These are phyloP conservation scores for Trichonephila clavata DNA, from an alignment of 1,140 invertebrate species.

Conservation along the genomic window DNA sequence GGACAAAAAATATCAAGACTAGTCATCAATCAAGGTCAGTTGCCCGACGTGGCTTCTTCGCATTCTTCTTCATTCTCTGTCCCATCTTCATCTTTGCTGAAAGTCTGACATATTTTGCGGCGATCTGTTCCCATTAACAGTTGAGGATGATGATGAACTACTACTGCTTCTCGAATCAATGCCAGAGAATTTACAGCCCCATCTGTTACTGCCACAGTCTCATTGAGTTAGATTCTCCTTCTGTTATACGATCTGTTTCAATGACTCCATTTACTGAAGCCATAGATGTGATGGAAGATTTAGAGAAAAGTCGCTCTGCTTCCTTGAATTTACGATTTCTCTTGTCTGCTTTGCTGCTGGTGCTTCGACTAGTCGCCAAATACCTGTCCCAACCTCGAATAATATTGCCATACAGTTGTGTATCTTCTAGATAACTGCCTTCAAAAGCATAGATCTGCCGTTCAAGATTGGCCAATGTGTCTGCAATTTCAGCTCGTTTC, in stretches of 20 bases:
- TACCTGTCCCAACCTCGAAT: constrained; percentile 99
- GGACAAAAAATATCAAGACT: not conserved
- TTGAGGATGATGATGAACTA: constrained; percentile 59
- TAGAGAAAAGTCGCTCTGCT: constrained; percentile 97
- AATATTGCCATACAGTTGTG: constrained; percentile 98
- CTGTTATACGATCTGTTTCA: constrained; percentile 27
- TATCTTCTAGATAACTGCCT: constrained; percentile 99
- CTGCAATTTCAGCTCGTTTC: constrained; percentile 94
- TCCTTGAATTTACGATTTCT: constrained; percentile 98
- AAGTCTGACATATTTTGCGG: constrained; percentile 53
- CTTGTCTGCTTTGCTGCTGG: constrained; percentile 94
- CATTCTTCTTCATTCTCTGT: constrained; percentile 67
- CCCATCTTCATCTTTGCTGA: constrained; percentile 60
- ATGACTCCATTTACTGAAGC: constrained; percentile 82
- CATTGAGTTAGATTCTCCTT: not conserved
- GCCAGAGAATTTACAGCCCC: constrained; percentile 5
- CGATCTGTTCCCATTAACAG: constrained; percentile 45
- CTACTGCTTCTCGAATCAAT: constrained; percentile 48
- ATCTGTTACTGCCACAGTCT: not conserved
- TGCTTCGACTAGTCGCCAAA: constrained; percentile 88
- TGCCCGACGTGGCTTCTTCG: constrained; percentile 61
- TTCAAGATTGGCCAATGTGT: constrained; percentile 97
- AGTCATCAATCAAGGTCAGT: constrained; percentile 54
- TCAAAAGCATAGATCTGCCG: constrained; percentile 99
- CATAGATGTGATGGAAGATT: constrained; percentile 98